Evolutionary conservation across 2,113 vertebrate species (phyloP), one percentile per base, ranked within the genome.

Genomic region (Charina bottae): DNA sequence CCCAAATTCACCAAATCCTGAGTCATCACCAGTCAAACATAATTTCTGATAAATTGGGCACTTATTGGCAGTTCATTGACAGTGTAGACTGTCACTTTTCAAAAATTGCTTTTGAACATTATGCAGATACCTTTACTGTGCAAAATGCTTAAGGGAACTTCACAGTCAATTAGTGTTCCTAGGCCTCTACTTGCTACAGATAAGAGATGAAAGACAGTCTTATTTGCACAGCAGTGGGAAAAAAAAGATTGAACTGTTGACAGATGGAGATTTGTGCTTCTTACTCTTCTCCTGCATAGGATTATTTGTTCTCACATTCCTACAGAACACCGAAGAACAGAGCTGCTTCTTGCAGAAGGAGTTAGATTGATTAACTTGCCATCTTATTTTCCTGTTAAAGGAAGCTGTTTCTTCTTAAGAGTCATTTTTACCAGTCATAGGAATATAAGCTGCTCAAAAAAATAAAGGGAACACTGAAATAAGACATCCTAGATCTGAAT

Each of bases 81-180:
- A 5, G 85, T 78, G 87, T 0, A 6, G 91, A 78, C 59, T 94
- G 92, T 91, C 62, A 15, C 93, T 96, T 92, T 4, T 72, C 92
- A 49, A 94, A 60, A 90, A 92, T 0, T 0, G 88, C 0, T 92
- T 94, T 92, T 42, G 37, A 93, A 13, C 87, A 93, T 86, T 93
- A 64, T 28, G 0, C 89, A 24, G 46, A 91, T 8, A 3, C 90
- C n/a, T 78, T 92, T 94, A 90, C 89, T 28, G 56, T 33, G 88
- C 37, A 59, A 85, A 94, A 24, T 93, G 90, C 94, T 95, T 92
- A 83, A 88, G 85, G 94, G 93, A 91, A 89, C 94, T 95, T 95
- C 46, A 0, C 90, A 42, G 94, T 90, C 94, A 94, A 94, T 95
- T 93, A 96, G 83, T 0, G 0, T 93, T 85, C 62, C 84, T 8